Evolutionary conservation across 2,888 invertebrate species (phyloP).

Genomic region (Anagyrus pseudococci): DNA sequence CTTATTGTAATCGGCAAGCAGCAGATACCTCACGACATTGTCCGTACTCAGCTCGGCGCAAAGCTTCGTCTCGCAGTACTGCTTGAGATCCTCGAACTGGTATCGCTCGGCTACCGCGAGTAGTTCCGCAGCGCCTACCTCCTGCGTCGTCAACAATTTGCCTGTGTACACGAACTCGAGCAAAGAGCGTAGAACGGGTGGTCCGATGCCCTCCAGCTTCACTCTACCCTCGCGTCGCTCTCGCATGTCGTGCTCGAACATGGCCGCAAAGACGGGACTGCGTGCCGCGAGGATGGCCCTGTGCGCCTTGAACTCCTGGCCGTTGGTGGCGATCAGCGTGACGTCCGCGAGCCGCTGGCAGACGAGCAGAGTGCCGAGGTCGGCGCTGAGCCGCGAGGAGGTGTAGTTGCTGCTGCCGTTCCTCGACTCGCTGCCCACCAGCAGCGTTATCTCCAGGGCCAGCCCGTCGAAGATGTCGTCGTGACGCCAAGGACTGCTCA

Average conservation of each 20-base stretch:
- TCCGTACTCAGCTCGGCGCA: neutral
- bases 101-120: slow-evolving; percentile 12
- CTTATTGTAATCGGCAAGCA: slow-evolving; percentile 2
- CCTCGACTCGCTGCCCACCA: too few relatives aligned
- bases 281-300: slow-evolving; percentile 6
- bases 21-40: slow-evolving; percentile 3
- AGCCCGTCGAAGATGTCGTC: too few relatives aligned
- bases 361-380: neutral
- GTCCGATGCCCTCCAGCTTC: slow-evolving; percentile 2
- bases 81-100: slow-evolving; percentile 10
- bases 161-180: slow-evolving; percentile 13
- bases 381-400: neutral
- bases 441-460: too few relatives aligned
- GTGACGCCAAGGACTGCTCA: too few relatives aligned
- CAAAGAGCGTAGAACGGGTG: neutral
- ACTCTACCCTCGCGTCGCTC: slow-evolving; percentile 9
- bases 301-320: slow-evolving; percentile 3
- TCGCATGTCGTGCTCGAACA: slow-evolving; percentile 18
- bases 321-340: neutral
- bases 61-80: neutral
- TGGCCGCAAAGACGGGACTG: slow-evolving; percentile 18
- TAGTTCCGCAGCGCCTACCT: neutral
- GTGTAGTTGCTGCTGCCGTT: too few relatives aligned
- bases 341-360: slow-evolving; percentile 8
- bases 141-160: neutral